A percentile compares a stretch with the other conserved stretches of the same genome.
Conservation (phyloP, 2,888 invertebrate genomes). For the Timema podura region DNA sequence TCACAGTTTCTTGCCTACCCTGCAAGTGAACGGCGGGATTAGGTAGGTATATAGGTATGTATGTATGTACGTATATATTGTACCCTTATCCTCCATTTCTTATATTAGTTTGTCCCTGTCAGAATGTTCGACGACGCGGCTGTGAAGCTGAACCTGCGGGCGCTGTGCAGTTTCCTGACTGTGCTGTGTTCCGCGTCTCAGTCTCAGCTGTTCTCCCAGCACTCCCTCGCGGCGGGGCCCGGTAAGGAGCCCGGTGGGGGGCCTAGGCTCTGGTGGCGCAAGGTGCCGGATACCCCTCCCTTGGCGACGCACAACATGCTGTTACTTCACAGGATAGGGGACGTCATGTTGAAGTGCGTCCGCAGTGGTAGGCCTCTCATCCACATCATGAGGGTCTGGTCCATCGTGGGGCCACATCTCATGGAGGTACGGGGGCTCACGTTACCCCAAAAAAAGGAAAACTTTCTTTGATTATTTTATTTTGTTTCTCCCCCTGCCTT, state of each 20-base stretch:
- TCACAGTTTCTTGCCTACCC: too few species aligned
- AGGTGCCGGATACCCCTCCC: constrained; percentile 22
- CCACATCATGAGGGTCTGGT: constrained; percentile 90
- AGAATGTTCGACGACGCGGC: constrained; percentile 86
- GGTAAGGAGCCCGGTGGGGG: constrained; percentile 35
- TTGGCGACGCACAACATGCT: constrained; percentile 42
- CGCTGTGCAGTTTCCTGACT: constrained; percentile 75
- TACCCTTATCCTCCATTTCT: too few species aligned
- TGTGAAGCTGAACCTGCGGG: constrained; percentile 77
- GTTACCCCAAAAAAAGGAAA: too few species aligned
- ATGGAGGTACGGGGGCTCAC: constrained; percentile 87
- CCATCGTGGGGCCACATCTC: constrained; percentile 85
- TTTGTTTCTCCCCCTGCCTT: neutral
- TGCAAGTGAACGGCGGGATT: too few species aligned
- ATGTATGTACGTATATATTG: too few species aligned
- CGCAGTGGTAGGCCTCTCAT: constrained; percentile 82
- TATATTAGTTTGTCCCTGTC: too few species aligned
- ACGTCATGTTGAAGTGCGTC: constrained; percentile 82
- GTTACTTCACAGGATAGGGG: constrained; percentile 78
- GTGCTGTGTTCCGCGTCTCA: constrained; percentile 84
- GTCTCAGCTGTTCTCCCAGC: constrained; percentile 57
- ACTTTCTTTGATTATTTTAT: neutral
- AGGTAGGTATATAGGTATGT: too few species aligned
- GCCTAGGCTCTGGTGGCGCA: constrained; percentile 45
- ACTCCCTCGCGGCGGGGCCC: constrained; percentile 37